Conservation (phyloP, 2,797 vertebrate species). For the Micropoecilia bifurca region DNA sequence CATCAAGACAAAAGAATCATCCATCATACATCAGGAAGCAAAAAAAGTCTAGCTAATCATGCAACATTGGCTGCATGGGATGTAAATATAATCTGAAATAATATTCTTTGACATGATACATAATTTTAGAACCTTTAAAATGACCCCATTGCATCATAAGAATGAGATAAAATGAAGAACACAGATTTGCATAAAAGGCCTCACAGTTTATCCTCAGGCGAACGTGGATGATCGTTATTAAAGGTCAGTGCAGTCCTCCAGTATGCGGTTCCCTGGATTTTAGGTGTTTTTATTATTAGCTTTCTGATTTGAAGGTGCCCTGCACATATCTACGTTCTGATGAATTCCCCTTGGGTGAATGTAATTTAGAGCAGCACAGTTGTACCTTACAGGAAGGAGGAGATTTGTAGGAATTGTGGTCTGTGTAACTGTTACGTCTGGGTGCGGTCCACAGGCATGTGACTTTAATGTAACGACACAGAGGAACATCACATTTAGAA, state of each 20-base stretch:
- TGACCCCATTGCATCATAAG: background rate
- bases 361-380: constrained; percentile 3
- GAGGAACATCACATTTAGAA: background rate
- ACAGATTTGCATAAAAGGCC: background rate
- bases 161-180: background rate
- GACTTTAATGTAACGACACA: background rate
- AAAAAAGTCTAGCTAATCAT: background rate
- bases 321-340: background rate
- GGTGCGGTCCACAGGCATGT: background rate
- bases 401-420: background rate
- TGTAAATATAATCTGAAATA: background rate
- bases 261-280: background rate
- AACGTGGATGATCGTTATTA: background rate
- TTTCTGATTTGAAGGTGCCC: background rate
- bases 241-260: background rate
- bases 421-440: background rate
- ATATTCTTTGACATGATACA: background rate
- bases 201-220: background rate
- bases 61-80: background rate
- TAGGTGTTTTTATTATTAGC: background rate
- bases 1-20: background rate
- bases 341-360: background rate
- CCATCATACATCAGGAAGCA: background rate
- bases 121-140: background rate
- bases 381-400: background rate